Conservation (phyloP, 2,113 vertebrate genomes). For the Diglossa brunneiventris region DNA sequence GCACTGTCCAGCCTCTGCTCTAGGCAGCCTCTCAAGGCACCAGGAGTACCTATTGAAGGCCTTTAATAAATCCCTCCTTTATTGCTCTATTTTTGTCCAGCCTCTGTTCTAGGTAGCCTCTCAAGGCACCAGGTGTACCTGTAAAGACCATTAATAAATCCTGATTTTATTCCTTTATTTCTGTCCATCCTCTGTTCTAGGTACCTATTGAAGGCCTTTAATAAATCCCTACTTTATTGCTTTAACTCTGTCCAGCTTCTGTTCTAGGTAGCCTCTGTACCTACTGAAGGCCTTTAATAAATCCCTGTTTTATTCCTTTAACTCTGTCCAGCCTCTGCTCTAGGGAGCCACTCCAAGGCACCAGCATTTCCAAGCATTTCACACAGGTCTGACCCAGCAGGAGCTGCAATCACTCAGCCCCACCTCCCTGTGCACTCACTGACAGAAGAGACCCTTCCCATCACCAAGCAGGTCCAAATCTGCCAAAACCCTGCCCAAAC, state of each 20-base stretch:
- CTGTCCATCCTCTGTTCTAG: no score
- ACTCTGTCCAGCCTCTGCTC: background rate
- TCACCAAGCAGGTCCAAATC: background rate
- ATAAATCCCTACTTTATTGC: no score
- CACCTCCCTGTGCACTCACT: background rate
- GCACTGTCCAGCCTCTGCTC: no score
- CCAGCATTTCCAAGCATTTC: background rate
- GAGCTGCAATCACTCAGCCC: background rate
- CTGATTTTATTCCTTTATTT: background rate
- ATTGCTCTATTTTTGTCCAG: no score
- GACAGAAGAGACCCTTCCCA: background rate
- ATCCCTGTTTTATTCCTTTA: no score
- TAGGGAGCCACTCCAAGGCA: background rate
- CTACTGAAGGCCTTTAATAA: no score
- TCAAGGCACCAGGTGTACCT: no score
- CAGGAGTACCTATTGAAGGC: background rate
- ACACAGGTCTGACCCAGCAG: background rate
- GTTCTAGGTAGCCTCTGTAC: no score
- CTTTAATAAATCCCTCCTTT: background rate
- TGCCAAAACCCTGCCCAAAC: rapidly evolving
- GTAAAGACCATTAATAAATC: background rate
- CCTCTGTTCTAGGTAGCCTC: background rate
- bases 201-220: no score
- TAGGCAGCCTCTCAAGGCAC: no score
- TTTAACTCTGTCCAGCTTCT: no score